phyloP scores from a whole-genome alignment of 2,113 vertebrate genomes.

The Kryptolebias marmoratus region DNA sequence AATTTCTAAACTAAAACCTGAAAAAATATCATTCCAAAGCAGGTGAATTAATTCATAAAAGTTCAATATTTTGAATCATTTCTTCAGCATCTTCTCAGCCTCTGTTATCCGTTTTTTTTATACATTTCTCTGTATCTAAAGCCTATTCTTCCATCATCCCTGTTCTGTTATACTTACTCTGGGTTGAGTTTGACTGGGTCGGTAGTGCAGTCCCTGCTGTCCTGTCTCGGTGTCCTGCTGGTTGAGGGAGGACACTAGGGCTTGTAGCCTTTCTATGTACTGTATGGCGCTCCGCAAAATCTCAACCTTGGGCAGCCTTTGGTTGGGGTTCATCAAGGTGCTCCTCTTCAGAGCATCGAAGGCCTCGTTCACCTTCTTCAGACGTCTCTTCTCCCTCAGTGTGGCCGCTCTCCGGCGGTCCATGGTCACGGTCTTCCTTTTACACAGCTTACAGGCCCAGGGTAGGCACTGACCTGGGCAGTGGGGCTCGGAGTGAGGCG shows the following conservation, averaged over 20 bases:
- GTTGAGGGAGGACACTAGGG: slow-evolving; percentile 93
- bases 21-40: not conserved
- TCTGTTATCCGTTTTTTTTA: slow-evolving; percentile 1
- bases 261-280: slow-evolving; percentile 96
- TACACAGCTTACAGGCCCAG: slow-evolving; percentile 97
- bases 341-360: slow-evolving; percentile 97
- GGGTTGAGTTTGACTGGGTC: slow-evolving; percentile 71
- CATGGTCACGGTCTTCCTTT: slow-evolving; percentile 93
- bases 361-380: slow-evolving; percentile 98
- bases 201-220: slow-evolving; percentile 85
- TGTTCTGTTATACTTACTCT: slow-evolving; percentile 83
- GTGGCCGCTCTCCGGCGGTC: slow-evolving; percentile 94
- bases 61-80: not conserved
- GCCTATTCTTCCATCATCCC: slow-evolving; percentile 9
- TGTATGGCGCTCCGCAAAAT: slow-evolving; percentile 98
- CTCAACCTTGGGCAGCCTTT: slow-evolving; percentile 98
- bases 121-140: not conserved
- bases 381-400: slow-evolving; percentile 90
- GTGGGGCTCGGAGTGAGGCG: slow-evolving; percentile 85
- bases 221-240: slow-evolving; percentile 92
- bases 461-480: slow-evolving; percentile 95
- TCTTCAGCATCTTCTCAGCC: not conserved
- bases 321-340: slow-evolving; percentile 97
- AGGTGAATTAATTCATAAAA: not conserved
- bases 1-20: not conserved